Percentiles rank a stretch among this genome's conserved stretches.
These are phyloP conservation scores for Eurytoma adleriae DNA, from an alignment of 2,888 invertebrate genomes.

Conservation along the genomic window DNA sequence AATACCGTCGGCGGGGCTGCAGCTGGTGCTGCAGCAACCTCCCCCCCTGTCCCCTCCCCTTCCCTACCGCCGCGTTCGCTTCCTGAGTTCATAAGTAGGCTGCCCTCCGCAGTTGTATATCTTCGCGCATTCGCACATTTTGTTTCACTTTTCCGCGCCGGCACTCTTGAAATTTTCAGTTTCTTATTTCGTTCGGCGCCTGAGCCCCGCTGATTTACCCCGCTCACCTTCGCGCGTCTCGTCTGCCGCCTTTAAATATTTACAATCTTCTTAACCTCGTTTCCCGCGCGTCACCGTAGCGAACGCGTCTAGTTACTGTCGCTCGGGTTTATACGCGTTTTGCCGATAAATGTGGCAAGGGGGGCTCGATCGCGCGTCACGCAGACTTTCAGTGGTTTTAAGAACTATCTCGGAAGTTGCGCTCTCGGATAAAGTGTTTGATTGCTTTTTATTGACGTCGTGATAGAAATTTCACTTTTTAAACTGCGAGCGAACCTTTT, in stretches of 20 bases:
- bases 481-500: too few species aligned
- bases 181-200: slow-evolving; percentile 43
- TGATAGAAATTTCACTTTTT: too few species aligned
- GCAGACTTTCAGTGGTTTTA: neutral
- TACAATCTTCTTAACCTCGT: slow-evolving; percentile 29
- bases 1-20: slow-evolving; percentile 36
- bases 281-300: neutral
- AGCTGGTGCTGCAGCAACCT: slow-evolving; percentile 36
- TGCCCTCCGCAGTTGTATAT: slow-evolving; percentile 30
- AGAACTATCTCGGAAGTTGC: neutral
- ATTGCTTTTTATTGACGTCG: too few species aligned
- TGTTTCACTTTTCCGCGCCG: slow-evolving; percentile 50
- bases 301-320: neutral
- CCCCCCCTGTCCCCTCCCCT: neutral
- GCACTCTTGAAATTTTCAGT: slow-evolving; percentile 49
- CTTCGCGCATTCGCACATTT: slow-evolving; percentile 36
- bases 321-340: neutral
- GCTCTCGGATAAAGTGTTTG: too few species aligned
- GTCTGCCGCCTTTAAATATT: neutral
- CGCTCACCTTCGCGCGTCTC: neutral
- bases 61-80: neutral
- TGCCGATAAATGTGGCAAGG: slow-evolving; percentile 3
- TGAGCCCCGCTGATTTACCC: slow-evolving; percentile 26
- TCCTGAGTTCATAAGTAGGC: slow-evolving; percentile 51
- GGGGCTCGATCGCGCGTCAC: neutral